Percentiles rank a stretch among this genome's conserved stretches.
Evolutionary conservation across 2,888 invertebrate species (phyloP).

Genomic region (Plebejus argus): DNA sequence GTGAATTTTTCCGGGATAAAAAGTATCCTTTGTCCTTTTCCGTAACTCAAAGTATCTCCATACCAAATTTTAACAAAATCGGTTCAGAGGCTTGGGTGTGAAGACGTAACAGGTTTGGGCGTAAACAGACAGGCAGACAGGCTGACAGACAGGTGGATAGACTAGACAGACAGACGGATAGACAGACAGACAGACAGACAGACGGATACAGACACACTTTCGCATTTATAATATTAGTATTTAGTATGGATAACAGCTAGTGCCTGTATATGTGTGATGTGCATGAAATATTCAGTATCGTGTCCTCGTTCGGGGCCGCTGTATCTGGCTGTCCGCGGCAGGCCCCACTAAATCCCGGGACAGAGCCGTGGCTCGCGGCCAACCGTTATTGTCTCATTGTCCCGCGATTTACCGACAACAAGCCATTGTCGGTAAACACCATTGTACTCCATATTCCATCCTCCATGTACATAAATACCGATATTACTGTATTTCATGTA

Average conservation of each 20-base stretch:
- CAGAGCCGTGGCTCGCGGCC: conserved; percentile 38
- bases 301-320: not conserved
- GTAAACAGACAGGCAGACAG: no score
- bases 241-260: not conserved
- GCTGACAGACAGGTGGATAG: no score
- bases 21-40: no score
- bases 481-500: conserved; percentile 9
- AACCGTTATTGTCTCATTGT: conserved; percentile 43
- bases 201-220: no score
- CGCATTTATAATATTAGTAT: not conserved
- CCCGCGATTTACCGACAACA: conserved; percentile 39
- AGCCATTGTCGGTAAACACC: conserved; percentile 34
- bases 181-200: no score
- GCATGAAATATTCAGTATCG: conserved; percentile 15
- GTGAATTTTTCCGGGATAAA: no score
- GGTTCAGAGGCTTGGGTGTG: no score
- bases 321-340: conserved; percentile 27
- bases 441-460: conserved; percentile 27
- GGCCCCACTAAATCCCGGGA: conserved; percentile 32
- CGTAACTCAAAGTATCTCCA: no score
- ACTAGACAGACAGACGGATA: no score
- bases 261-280: not conserved
- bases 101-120: no score
- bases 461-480: not conserved
- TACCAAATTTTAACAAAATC: no score